Evolutionary conservation across 2,888 invertebrate genomes (phyloP).

Genomic region (Plagodis dolabraria): DNA sequence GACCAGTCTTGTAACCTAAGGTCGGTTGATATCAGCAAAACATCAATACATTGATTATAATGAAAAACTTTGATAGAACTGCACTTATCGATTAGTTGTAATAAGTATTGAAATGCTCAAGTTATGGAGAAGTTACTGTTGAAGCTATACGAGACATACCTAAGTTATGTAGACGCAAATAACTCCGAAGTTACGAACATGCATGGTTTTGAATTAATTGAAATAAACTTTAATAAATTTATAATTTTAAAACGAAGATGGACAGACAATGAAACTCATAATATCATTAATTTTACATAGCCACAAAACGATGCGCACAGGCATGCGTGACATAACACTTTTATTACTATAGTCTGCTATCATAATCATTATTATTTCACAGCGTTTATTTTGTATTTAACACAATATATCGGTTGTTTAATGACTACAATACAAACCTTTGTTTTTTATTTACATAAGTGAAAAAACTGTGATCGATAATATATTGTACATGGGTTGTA

Average conservation of each 20-base stretch:
- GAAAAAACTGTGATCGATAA: no score
- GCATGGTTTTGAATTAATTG: no score
- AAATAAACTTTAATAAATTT: neutral
- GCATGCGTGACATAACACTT: slow-evolving; percentile 10
- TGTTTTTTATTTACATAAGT: no score
- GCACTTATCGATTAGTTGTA: no score
- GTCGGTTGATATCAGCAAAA: slow-evolving; percentile 44
- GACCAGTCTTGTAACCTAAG: slow-evolving; percentile 57
- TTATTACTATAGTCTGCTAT: slow-evolving; percentile 13
- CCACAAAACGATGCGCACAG: neutral
- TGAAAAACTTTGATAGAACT: slow-evolving; percentile 1
- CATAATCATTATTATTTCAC: slow-evolving; percentile 15
- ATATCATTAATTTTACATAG: no score
- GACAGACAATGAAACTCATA: no score
- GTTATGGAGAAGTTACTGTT: neutral
- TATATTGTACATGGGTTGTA: no score
- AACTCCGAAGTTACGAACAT: no score
- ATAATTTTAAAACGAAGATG: neutral
- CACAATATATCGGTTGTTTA: no score
- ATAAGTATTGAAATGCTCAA: neutral
- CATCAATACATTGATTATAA: slow-evolving; percentile 37
- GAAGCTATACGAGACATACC: no score
- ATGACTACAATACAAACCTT: no score
- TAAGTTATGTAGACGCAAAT: no score
- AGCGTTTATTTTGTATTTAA: neutral